Percentiles rank a stretch among this genome's conserved stretches.
These are phyloP conservation scores for Lampropteryx suffumata DNA, from an alignment of 2,888 invertebrate genomes.

Conservation along the genomic window DNA sequence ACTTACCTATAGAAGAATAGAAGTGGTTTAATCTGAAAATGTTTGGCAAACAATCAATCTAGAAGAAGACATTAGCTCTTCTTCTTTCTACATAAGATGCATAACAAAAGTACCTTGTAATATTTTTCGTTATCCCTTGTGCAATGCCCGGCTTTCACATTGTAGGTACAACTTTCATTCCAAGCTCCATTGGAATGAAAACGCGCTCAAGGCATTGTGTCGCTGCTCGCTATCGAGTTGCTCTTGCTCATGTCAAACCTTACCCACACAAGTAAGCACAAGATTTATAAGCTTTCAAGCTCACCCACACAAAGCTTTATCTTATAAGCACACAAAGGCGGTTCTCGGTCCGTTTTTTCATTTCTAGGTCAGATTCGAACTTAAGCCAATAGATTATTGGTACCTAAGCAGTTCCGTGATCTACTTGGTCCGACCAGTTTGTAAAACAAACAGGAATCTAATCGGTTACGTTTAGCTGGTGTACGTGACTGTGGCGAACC, in stretches of 20 bases:
- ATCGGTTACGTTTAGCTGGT: conserved; percentile 29
- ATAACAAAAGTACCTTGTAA: no score
- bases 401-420: conserved; percentile 62
- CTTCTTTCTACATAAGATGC: no score
- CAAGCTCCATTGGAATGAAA: conserved; percentile 48
- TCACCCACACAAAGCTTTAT: conserved; percentile 56
- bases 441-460: conserved; percentile 36
- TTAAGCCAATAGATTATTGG: conserved; percentile 43
- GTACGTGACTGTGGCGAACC: conserved; percentile 29
- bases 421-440: conserved; percentile 50
- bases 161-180: conserved; percentile 24
- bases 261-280: conserved; percentile 52
- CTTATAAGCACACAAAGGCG: conserved; percentile 46
- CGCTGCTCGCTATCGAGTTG: conserved; percentile 59
- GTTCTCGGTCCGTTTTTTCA: conserved; percentile 61
- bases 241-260: conserved; percentile 52
- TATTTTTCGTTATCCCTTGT: conserved; percentile 14
- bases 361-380: conserved; percentile 66
- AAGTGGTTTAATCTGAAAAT: no score
- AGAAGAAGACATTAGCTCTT: no score
- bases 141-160: conserved; percentile 8
- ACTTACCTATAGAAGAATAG: no score
- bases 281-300: conserved; percentile 74
- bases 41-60: no score
- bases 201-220: conserved; percentile 63